phyloP scores from a whole-genome alignment of 2,113 vertebrate genomes.

The Leptodactylus fuscus region DNA sequence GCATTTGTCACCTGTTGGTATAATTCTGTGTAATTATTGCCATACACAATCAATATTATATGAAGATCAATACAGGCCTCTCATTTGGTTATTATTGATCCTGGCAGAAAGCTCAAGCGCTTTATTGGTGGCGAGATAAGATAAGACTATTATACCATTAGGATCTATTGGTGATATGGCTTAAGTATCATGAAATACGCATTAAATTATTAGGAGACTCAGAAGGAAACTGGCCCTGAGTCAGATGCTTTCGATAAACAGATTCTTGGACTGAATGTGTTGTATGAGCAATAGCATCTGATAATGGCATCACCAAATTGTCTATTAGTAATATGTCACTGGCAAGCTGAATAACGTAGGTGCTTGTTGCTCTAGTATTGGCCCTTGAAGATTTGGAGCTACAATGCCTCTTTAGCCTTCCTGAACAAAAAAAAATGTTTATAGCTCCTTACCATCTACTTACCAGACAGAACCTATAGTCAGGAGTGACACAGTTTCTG shows the following conservation, averaged over 20 bases:
- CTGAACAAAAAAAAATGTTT: no score
- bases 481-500: no score
- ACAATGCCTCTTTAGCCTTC: no score
- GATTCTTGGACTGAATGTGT: not conserved
- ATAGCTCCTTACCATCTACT: no score
- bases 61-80: not conserved
- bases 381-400: no score
- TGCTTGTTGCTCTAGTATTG: not conserved
- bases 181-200: not conserved
- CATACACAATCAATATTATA: not conserved
- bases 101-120: not conserved
- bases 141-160: conserved; percentile 25
- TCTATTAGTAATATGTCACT: not conserved
- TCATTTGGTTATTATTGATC: conserved; percentile 27
- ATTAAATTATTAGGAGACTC: conserved; percentile 7
- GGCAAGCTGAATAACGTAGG: not conserved
- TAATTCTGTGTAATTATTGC: not conserved
- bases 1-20: not conserved
- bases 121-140: conserved; percentile 48
- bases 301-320: not conserved
- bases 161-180: not conserved
- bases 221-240: not conserved
- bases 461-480: no score
- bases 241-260: not conserved
- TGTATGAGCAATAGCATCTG: not conserved